Base-by-base conservation (phyloP, 1,140 invertebrate species). In the Octopus bimaculoides region DNA sequence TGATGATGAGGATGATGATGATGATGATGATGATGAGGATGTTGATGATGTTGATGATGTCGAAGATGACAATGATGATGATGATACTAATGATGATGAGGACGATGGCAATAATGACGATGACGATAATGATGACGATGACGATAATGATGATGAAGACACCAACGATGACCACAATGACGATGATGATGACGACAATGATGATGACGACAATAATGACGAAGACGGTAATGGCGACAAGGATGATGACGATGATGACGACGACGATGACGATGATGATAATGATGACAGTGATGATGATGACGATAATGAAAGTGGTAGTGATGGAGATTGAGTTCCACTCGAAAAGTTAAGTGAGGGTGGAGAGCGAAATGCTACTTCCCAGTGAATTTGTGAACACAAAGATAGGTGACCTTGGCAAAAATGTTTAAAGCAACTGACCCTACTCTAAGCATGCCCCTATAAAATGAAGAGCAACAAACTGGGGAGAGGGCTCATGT, bases 81-180 rank as follows among this genome's bases (percentile, higher is more conserved):
- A 52, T 75, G 69, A 54, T 5, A 5, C 12, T 54, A 52, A 79
- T 54, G 52, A 79, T 75, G 26, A 76, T 53, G 75, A 77, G 3
- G 17, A 54, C 1, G 0, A 81, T 81, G 26, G 53, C 5, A 69
- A 79, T 75, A 26, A 75, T 5, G 71, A 75, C 54, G 54, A 75
- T 53, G 56, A 81, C 79, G 81, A 82, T 7, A 17, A 82, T 77
- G 81, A 77, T 4, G 52, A 80, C 82, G 81, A 54, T 75, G 71
- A 52, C 5, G 69, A 54, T 54, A 5, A 54, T 54, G 52, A 79
- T 75, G 20, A 79, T 75, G 5, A 76, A 5, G 55, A 77, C 52
- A 20, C 20, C 54, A 3, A 81, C 77, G 54, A 76, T 2, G 69
- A 75, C 12, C 74, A 75, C 26, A 52, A 81, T n/a, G 5, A 75